Percentiles rank a stretch among this genome's conserved stretches.
Conservation (phyloP, 2,888 invertebrate genomes). For the Luperina nickerlii region DNA sequence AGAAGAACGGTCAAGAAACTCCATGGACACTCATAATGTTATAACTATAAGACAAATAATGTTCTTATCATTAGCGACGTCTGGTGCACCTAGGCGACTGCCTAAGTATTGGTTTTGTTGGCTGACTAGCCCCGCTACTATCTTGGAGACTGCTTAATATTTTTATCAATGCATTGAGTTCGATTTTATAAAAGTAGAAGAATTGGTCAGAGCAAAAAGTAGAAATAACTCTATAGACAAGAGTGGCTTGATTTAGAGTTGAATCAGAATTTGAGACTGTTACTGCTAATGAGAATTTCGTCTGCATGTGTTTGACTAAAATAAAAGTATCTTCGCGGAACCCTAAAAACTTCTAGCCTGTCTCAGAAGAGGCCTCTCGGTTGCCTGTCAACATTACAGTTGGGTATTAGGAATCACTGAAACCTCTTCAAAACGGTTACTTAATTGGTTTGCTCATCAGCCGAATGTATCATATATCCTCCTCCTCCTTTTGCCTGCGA, state of each 20-base stretch:
- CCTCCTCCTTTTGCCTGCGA: background rate
- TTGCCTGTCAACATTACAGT: slow-evolving; percentile 25
- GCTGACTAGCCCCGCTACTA: background rate
- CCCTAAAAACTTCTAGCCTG: background rate
- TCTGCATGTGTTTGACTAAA: background rate
- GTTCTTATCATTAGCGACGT: background rate
- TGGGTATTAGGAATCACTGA: background rate
- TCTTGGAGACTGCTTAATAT: background rate
- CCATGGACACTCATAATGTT: no score
- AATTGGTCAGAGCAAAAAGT: background rate
- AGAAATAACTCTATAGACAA: no score
- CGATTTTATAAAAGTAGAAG: background rate
- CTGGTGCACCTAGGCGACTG: background rate
- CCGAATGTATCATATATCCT: background rate
- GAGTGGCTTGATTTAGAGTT: no score
- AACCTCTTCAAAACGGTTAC: background rate
- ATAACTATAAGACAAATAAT: background rate
- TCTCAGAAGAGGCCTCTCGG: background rate
- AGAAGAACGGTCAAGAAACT: no score
- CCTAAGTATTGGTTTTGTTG: no score
- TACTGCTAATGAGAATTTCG: background rate
- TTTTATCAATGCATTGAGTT: background rate
- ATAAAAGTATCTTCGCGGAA: background rate
- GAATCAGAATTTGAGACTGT: background rate
- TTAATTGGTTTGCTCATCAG: slow-evolving; percentile 8